phyloP scores from a whole-genome alignment of 2,888 invertebrate genomes.

The Diarsia mendica region DNA sequence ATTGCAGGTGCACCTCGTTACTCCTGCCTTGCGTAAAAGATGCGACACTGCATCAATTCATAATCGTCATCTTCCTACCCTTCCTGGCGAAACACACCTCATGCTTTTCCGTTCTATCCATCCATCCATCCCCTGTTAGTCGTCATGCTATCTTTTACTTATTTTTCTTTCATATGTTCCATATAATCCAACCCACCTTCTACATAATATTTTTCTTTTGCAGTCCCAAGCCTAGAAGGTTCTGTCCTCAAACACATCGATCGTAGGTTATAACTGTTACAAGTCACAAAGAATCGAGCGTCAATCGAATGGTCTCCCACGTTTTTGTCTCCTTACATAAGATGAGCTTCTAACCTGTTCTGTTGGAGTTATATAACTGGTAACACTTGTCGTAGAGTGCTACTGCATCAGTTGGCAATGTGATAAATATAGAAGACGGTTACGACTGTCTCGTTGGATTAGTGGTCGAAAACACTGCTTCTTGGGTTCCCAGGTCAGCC shows the following conservation, averaged over 20 bases:
- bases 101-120: neutral
- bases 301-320: conserved; percentile 41
- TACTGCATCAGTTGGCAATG: neutral
- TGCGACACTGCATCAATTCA: neutral
- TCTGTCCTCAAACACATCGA: neutral
- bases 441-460: no score
- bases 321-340: conserved; percentile 54
- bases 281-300: conserved; percentile 4
- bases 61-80: neutral
- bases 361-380: conserved; percentile 41
- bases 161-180: neutral
- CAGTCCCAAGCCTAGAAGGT: neutral
- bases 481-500: no score
- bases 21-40: neutral
- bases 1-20: neutral
- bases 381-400: conserved; percentile 3
- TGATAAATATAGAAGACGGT: neutral
- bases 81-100: neutral
- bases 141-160: neutral
- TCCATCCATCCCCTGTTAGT: no score
- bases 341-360: conserved; percentile 35
- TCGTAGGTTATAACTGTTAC: neutral
- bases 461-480: no score
- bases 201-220: neutral
- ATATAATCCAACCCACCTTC: neutral